phyloP scores from a whole-genome alignment of 2,113 vertebrate species.

The Trematomus loennbergii region DNA sequence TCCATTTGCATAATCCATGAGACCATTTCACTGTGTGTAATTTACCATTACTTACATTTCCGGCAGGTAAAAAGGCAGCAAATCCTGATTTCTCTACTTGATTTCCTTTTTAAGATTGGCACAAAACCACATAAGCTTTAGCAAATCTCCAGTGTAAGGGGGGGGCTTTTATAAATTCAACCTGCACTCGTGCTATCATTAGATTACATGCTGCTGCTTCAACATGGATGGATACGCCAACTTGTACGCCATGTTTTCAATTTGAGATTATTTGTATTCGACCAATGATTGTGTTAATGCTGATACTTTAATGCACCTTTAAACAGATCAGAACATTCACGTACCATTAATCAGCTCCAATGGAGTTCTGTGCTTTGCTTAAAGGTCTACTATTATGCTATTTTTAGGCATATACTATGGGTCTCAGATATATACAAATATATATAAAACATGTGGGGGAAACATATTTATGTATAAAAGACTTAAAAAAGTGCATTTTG shows the following conservation, averaged over 20 bases:
- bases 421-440: no score
- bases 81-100: slow-evolving; percentile 42
- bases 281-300: background rate
- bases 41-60: slow-evolving; percentile 29
- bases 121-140: slow-evolving; percentile 27
- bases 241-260: background rate
- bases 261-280: background rate
- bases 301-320: background rate
- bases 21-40: slow-evolving; percentile 16
- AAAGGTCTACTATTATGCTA: no score
- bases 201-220: background rate
- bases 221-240: background rate
- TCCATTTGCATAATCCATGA: slow-evolving; percentile 20
- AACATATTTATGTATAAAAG: no score
- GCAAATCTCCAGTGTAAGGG: background rate
- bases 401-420: no score
- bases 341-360: background rate
- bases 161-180: background rate
- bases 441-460: no score
- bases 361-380: background rate
- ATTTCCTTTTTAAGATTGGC: slow-evolving; percentile 11
- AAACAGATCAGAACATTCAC: background rate
- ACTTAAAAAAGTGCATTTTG: no score
- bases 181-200: background rate
- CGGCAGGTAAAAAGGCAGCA: slow-evolving; percentile 31